Evolutionary conservation across 2,797 vertebrate genomes (phyloP).

Genomic region (Macrochelys suwanniensis): DNA sequence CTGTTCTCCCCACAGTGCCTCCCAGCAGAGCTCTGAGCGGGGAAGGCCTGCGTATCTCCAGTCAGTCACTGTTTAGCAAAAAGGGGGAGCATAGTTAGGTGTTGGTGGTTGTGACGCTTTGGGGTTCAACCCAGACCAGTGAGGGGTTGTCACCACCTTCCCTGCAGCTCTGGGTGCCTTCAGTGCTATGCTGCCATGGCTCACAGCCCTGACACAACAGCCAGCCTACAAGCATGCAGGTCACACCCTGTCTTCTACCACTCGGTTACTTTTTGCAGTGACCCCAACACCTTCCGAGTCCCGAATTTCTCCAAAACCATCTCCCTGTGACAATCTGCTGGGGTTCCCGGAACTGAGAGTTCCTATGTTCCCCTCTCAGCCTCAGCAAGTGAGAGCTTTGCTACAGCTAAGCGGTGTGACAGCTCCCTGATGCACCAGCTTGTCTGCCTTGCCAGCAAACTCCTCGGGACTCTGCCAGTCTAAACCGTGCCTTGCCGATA

Average conservation of each 20-base stretch:
- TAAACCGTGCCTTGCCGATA: neutral
- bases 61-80: neutral
- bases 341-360: neutral
- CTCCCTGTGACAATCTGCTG: neutral
- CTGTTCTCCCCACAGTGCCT: neutral
- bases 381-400: neutral
- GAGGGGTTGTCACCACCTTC: neutral
- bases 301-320: neutral
- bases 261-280: neutral
- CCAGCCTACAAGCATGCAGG: neutral
- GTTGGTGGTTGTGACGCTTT: neutral
- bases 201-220: neutral
- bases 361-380: neutral
- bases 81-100: neutral
- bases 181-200: neutral
- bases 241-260: neutral
- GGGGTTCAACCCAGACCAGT: neutral
- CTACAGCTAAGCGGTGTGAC: neutral
- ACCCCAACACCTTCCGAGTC: neutral
- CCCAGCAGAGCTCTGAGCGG: neutral
- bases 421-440: neutral
- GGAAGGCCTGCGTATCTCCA: neutral
- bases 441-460: neutral
- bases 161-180: neutral
- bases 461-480: neutral